These are phyloP conservation scores for Nycteola revayana DNA, from an alignment of 2,888 invertebrate species.

Conservation along the genomic window DNA sequence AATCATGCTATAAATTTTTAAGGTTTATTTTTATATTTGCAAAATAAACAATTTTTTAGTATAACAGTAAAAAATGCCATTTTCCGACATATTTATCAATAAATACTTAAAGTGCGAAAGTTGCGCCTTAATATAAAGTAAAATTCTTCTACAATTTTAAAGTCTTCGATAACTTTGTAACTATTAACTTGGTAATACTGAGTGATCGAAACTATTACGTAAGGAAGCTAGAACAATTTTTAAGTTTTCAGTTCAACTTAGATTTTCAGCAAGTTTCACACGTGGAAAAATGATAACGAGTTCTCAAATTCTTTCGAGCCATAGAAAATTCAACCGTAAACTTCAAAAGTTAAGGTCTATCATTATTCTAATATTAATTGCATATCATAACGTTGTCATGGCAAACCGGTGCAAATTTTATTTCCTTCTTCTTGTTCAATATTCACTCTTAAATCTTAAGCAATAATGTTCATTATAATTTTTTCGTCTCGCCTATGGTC, in stretches of 20 bases:
- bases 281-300: conserved; percentile 16
- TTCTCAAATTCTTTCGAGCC: background rate
- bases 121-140: too few relatives aligned
- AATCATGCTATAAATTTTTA: too few relatives aligned
- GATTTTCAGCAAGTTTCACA: conserved; percentile 30
- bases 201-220: conserved; percentile 36
- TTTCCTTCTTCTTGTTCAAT: conserved; percentile 6
- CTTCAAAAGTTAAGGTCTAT: background rate
- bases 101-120: too few relatives aligned
- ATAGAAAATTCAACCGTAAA: conserved; percentile 14
- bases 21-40: too few relatives aligned
- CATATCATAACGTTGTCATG: conserved; percentile 21
- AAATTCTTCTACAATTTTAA: too few relatives aligned
- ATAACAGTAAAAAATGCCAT: too few relatives aligned
- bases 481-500: background rate
- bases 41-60: too few relatives aligned
- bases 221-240: conserved; percentile 28
- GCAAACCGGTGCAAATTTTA: conserved; percentile 12
- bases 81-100: too few relatives aligned
- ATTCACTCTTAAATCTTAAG: conserved; percentile 7
- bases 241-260: conserved; percentile 22
- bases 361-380: conserved; percentile 4
- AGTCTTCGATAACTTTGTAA: conserved; percentile 3
- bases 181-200: conserved; percentile 22
- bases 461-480: conserved; percentile 9